A percentile compares a stretch with the other conserved stretches of the same genome.
Evolutionary conservation across 1,140 invertebrate species (phyloP).

Genomic region (Pollicipes pollicipes): DNA sequence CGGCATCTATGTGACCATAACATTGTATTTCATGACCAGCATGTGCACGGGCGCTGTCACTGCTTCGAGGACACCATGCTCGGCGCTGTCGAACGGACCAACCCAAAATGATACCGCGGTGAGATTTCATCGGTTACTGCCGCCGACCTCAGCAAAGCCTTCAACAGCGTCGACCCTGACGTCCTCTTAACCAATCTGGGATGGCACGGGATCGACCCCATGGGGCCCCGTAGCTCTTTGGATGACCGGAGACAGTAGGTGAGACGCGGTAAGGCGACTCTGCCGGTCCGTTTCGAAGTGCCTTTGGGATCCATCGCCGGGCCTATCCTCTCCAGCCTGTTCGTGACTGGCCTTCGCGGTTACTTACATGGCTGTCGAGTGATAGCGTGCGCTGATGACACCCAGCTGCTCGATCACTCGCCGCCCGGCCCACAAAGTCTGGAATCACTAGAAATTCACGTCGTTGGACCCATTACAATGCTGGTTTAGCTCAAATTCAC

Average conservation of each 20-base stretch:
- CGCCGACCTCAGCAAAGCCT: background rate
- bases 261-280: background rate
- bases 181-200: background rate
- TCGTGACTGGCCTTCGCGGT: background rate
- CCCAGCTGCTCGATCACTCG: background rate
- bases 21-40: background rate
- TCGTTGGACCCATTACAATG: background rate
- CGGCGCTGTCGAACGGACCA: background rate
- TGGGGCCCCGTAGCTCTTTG: background rate
- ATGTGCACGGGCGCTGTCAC: background rate
- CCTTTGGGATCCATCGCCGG: background rate
- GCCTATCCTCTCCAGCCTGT: background rate
- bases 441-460: background rate
- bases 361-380: background rate
- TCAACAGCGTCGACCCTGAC: background rate
- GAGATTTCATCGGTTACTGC: background rate
- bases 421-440: background rate
- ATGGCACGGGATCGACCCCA: background rate
- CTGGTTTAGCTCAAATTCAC: background rate
- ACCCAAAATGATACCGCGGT: background rate
- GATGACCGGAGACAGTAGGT: background rate
- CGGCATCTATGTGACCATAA: background rate
- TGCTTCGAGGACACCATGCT: background rate
- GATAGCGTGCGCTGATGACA: background rate
- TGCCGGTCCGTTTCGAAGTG: background rate